Percentiles rank a stretch among this genome's conserved stretches.
These are phyloP conservation scores for Melieria omissa DNA, from an alignment of 2,888 invertebrate species.

Conservation along the genomic window DNA sequence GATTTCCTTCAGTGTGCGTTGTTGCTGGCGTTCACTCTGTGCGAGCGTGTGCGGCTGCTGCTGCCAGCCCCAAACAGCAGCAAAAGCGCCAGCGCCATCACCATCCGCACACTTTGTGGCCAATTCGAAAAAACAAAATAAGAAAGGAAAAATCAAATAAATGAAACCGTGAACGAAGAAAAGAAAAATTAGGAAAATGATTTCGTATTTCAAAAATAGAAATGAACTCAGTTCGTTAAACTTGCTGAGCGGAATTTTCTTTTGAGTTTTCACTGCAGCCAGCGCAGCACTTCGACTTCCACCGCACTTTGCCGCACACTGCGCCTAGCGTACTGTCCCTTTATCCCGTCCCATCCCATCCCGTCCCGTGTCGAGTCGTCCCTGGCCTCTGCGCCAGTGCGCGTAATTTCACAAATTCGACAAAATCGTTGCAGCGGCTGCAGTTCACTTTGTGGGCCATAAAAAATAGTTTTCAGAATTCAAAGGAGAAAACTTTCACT, in stretches of 20 bases:
- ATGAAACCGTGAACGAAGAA: conserved; percentile 8
- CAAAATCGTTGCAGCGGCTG: too few species aligned
- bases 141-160: not conserved
- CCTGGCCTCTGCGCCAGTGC: too few species aligned
- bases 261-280: conserved; percentile 2
- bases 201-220: conserved; percentile 65
- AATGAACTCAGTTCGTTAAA: conserved; percentile 68
- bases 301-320: too few species aligned
- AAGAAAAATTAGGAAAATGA: conserved; percentile 39
- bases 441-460: too few species aligned
- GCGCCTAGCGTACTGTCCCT: too few species aligned
- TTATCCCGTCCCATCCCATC: too few species aligned
- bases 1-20: not conserved
- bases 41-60: not conserved
- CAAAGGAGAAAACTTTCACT: too few species aligned
- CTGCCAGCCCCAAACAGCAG: not conserved
- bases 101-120: conserved; percentile 25
- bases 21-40: not conserved
- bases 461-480: too few species aligned
- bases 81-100: not conserved
- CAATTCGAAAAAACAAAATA: conserved; percentile 22
- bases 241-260: conserved; percentile 49
- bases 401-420: too few species aligned
- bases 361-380: too few species aligned
- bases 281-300: not conserved